Base-by-base conservation (phyloP, 2,113 vertebrate genomes). In the Bufo bufo region DNA sequence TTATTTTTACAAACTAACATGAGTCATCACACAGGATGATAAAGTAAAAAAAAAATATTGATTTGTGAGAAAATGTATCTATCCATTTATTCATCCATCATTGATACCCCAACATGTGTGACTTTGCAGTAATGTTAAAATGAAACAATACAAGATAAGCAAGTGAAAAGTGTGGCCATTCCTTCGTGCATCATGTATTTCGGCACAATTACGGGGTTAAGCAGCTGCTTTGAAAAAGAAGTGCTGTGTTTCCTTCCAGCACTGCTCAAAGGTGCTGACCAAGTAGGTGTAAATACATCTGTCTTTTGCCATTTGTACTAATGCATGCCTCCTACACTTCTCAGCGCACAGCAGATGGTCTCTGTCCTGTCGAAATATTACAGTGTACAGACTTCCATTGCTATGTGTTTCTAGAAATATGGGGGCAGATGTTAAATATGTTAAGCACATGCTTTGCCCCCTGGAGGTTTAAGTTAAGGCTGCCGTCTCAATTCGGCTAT, bases 241-340 rank as follows among this genome's bases (percentile, higher is more conserved):
- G 90, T 92, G 90, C 90, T 89, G 85, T 91, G 94, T 92, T 95
- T 92, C 94, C 95, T 95, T 88, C 90, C 92, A 92, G 94, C 92
- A 71, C 89, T 85, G 96, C 96, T 97, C 91, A 89, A 93, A 96
- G 94, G 94, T 95, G 95, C 93, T 96, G 95, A 94, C 94, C 96
- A 96, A 83, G 93, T 95, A 98, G 96, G 96, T 98, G 97, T 95
- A 97, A 97, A 96, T 95, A 95, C 96, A 98, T 96, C 96, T 96
- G 96, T 94, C 93, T 94, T 93, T 92, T 93, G 92, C 95, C 92
- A 94, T 95, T 95, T 93, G 92, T 90, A 93, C 93, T 86, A 90
- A 91, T 92, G 85, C 92, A 91, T 47, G 92, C 91, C 90, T 92
- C 90, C 89, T 93, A 77, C 91, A 91, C 92, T 90, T 93, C 91